Conservation (phyloP, 2,113 vertebrate species). For the Aphyosemion australe region DNA sequence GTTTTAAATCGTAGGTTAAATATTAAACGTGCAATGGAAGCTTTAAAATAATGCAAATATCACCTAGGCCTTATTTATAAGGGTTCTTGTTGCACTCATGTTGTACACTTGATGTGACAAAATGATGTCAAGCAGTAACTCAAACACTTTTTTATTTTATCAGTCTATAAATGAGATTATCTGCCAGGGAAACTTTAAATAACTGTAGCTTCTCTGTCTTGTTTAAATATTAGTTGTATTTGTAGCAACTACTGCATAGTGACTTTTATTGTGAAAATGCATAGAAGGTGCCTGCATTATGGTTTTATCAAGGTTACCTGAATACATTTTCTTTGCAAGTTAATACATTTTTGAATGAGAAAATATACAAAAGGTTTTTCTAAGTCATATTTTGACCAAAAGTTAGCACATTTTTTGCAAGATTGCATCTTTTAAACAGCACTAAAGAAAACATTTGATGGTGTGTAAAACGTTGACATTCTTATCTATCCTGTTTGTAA, state of each 20-base stretch:
- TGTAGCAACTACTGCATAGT: constrained; percentile 48
- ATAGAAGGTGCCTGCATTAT: constrained; percentile 43
- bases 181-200: constrained; percentile 12
- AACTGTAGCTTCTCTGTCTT: constrained; percentile 35
- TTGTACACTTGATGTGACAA: constrained; percentile 28
- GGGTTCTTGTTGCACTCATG: constrained; percentile 27
- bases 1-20: neutral
- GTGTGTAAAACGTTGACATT: too few species aligned
- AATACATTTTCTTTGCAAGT: constrained; percentile 24
- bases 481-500: constrained; percentile 9
- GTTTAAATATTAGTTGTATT: constrained; percentile 20
- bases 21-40: neutral
- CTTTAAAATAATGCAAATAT: constrained; percentile 28
- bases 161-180: neutral
- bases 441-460: too few species aligned
- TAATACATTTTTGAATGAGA: constrained; percentile 23
- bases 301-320: constrained; percentile 25
- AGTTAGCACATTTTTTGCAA: too few species aligned
- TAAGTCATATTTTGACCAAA: neutral
- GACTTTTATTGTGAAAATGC: constrained; percentile 29
- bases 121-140: constrained; percentile 38
- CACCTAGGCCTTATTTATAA: constrained; percentile 34
- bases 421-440: too few species aligned
- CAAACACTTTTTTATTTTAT: constrained; percentile 21
- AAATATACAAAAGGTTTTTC: neutral